These are phyloP conservation scores for Burhinus bistriatus DNA, from an alignment of 2,113 vertebrate genomes.

Conservation along the genomic window DNA sequence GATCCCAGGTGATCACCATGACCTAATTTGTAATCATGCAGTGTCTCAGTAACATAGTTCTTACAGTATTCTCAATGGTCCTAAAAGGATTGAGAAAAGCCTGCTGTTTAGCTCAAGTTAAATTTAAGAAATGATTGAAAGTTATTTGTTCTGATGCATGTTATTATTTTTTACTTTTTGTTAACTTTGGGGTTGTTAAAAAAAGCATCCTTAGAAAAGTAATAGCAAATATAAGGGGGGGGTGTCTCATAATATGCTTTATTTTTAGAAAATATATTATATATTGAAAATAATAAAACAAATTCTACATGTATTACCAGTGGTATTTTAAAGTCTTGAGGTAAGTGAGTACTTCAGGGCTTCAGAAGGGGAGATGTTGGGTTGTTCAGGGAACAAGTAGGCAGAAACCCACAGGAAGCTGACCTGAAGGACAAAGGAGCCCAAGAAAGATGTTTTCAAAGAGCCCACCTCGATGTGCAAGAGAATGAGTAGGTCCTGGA, in stretches of 20 bases:
- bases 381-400: not conserved
- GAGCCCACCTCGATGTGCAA: not conserved
- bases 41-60: not conserved
- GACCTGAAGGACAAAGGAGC: not conserved
- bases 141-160: not conserved
- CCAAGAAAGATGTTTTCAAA: not conserved
- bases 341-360: not conserved
- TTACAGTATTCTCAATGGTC: not conserved
- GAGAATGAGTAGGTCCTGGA: not conserved
- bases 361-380: not conserved
- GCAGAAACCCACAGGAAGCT: not conserved
- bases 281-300: not conserved
- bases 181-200: not conserved
- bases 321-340: not conserved
- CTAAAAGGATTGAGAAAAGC: not conserved
- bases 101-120: not conserved
- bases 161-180: not conserved
- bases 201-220: not conserved
- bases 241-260: not conserved
- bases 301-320: not conserved
- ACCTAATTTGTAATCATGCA: not conserved
- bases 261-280: not conserved
- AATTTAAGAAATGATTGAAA: not conserved
- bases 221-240: not conserved
- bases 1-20: not conserved